These are phyloP conservation scores for Catostylus mosaicus DNA, from an alignment of 30 jellyfish, hydroid and myxozoan genomes.

Conservation along the genomic window DNA sequence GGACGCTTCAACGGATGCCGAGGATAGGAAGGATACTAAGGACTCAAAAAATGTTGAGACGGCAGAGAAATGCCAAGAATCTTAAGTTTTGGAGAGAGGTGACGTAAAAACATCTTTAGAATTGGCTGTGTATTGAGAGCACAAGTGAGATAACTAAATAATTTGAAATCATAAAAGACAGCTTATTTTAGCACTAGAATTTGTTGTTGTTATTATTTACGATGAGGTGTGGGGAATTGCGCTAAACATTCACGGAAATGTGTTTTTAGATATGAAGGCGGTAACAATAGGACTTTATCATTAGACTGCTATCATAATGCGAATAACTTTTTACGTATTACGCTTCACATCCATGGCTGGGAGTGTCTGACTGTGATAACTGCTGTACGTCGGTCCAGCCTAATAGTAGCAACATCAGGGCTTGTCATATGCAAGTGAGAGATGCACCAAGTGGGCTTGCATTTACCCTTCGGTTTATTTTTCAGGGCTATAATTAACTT, in stretches of 20 bases:
- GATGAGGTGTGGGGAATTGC: slow-evolving; percentile 44
- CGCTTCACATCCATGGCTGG: not conserved
- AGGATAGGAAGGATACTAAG: not conserved
- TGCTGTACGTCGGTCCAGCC: not conserved
- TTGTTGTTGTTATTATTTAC: slow-evolving; percentile 50
- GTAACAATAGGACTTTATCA: not conserved
- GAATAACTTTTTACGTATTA: not conserved
- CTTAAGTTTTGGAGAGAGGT: slow-evolving; percentile 12
- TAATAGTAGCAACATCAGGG: too few relatives aligned
- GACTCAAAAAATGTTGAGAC: not conserved
- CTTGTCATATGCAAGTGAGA: too few relatives aligned
- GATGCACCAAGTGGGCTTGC: too few relatives aligned
- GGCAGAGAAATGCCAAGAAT: not conserved
- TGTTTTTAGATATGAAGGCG: slow-evolving; percentile 25
- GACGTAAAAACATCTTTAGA: not conserved
- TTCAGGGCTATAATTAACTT: not conserved
- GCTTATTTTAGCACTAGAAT: slow-evolving; percentile 34
- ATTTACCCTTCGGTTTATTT: not conserved
- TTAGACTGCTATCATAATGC: not conserved
- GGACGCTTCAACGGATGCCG: slow-evolving; percentile 5
- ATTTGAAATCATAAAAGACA: slow-evolving; percentile 25
- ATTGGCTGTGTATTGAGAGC: slow-evolving; percentile 10
- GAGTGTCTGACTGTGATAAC: not conserved
- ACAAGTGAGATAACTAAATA: slow-evolving; percentile 15
- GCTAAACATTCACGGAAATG: slow-evolving; percentile 9